A percentile compares a stretch with the other conserved stretches of the same genome.
These are phyloP conservation scores for Trachurus trachurus DNA, from an alignment of 2,797 vertebrate genomes.

Conservation along the genomic window DNA sequence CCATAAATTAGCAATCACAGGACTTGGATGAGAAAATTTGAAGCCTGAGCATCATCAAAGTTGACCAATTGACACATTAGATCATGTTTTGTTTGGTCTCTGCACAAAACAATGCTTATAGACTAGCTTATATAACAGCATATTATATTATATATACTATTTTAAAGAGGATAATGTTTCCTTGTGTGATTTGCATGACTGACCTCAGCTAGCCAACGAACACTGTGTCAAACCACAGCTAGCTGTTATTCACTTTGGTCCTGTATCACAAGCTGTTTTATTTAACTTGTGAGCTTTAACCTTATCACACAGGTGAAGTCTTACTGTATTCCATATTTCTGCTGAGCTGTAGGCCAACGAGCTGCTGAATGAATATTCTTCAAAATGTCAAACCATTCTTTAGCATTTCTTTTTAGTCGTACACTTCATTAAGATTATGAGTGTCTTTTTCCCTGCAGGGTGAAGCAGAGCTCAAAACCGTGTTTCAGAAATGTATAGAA, in stretches of 20 bases:
- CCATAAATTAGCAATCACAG: neutral
- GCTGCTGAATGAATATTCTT: neutral
- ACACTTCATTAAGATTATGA: neutral
- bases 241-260: neutral
- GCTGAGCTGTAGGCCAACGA: neutral
- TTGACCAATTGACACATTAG: too few relatives aligned
- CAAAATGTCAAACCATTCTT: neutral
- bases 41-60: neutral
- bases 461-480: neutral
- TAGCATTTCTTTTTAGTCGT: neutral
- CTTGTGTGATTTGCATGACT: too few relatives aligned
- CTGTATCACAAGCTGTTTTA: neutral
- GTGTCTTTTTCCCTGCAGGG: conserved; percentile 14
- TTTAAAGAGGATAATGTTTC: too few relatives aligned
- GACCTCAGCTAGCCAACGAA: too few relatives aligned
- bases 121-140: neutral
- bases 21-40: neutral
- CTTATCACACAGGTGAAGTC: too few relatives aligned
- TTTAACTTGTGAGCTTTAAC: too few relatives aligned
- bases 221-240: neutral
- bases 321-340: neutral
- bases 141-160: too few relatives aligned
- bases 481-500: conserved; percentile 11
- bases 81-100: neutral
- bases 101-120: neutral